Base-by-base conservation (phyloP, 2,888 invertebrate genomes). In the Stomorhina lunata region DNA sequence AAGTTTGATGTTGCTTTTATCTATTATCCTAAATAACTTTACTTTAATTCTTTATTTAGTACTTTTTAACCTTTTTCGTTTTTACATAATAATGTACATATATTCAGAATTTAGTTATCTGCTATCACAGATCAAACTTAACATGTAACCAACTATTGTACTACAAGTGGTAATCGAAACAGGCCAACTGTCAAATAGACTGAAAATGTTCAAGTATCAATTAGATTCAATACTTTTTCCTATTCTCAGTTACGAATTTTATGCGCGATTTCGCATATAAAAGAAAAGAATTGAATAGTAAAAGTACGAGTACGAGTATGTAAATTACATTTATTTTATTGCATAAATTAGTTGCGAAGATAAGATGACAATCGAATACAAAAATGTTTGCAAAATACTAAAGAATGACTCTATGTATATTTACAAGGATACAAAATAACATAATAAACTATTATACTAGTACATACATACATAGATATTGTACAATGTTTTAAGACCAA, bases 291-390 rank as follows among this genome's bases (percentile, higher is more conserved):
- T 43, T 43, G 43, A 43, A 43, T 43, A 2, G 15, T 15, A 15
- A 4, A 5, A 17, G 1, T 4, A n/a, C n/a, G n/a, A n/a, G n/a
- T n/a, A n/a, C 17, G 45, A 7, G 7, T 55, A 32, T 32, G 32
- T 55, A 55, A 29, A 55, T 55, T 32, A 32, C 12, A 2, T 10
- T 50, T 29, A 29, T 29, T 55, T 15, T 29, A 10, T 50, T 68
- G 17, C 40, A 4, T 43, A 20, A 29, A 10, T 22, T 45, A 12
- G 32, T 57, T 40, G 1, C 12, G 22, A 45, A 32, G 45, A 71
- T 71, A 71, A 71, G 34, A 57, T 34, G 34, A n/a, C 71, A 59
- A 45, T 59, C 29, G 32, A 22, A 32, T 15, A 71, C 17, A 57
- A 17, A 69, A 43, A 27, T 37, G 27, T 37, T 50, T 72, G 37